A percentile compares a stretch with the other conserved stretches of the same genome.
phyloP scores from a whole-genome alignment of 2,888 invertebrate genomes.

The Crocallis elinguaria region DNA sequence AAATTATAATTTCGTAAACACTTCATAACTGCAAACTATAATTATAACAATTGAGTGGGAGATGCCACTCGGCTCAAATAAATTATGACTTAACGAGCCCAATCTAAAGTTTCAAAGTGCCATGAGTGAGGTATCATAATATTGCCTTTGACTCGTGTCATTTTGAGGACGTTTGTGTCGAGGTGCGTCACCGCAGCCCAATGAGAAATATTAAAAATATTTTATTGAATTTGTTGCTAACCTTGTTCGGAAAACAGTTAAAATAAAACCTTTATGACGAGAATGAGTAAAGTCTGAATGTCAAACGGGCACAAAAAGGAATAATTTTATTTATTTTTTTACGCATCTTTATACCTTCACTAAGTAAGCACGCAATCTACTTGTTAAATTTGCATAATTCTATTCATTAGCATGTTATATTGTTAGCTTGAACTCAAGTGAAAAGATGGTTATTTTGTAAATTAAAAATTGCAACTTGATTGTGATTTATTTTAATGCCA shows the following conservation, averaged over 20 bases:
- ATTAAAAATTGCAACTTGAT: too few relatives aligned
- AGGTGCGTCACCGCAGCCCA: slow-evolving; percentile 21
- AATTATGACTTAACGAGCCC: slow-evolving; percentile 23
- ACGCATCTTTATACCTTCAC: too few relatives aligned
- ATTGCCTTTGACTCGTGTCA: slow-evolving; percentile 32
- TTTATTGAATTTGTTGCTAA: slow-evolving; percentile 11
- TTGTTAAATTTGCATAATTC: neutral
- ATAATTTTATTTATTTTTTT: too few relatives aligned
- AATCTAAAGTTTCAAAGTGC: slow-evolving; percentile 34
- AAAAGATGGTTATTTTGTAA: neutral
- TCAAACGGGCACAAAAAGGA: slow-evolving; percentile 1
- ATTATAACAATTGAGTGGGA: slow-evolving; percentile 26
- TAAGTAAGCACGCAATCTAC: neutral
- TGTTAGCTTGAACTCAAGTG: neutral
- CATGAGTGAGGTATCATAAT: slow-evolving; percentile 31
- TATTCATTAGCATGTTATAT: neutral
- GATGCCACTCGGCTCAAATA: slow-evolving; percentile 17
- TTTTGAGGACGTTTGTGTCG: slow-evolving; percentile 26
- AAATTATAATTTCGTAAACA: slow-evolving; percentile 21
- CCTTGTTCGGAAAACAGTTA: neutral
- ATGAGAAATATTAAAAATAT: slow-evolving; percentile 14
- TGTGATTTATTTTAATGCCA: neutral
- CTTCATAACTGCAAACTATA: slow-evolving; percentile 9
- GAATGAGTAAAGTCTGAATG: slow-evolving; percentile 14
- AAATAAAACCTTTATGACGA: slow-evolving; percentile 15